These are phyloP conservation scores for Hypanus sabinus DNA, from an alignment of 2,113 vertebrate species.

Conservation along the genomic window DNA sequence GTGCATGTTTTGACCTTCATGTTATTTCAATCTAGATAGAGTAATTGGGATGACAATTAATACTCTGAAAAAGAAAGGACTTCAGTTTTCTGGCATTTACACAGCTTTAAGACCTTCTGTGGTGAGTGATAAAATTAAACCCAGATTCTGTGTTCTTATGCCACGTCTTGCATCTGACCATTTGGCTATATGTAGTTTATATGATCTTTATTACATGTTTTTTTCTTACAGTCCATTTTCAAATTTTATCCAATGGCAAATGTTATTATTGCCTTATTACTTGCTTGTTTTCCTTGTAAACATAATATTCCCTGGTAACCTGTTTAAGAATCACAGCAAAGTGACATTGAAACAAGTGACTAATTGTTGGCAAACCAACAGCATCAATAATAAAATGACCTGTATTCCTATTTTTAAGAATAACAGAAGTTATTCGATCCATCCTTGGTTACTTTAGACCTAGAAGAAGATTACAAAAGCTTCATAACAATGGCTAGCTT, in stretches of 20 bases:
- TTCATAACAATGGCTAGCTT: background rate
- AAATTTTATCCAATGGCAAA: background rate
- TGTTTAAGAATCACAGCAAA: background rate
- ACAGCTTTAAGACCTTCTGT: slow-evolving; percentile 47
- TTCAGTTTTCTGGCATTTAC: slow-evolving; percentile 49
- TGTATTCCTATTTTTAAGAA: background rate
- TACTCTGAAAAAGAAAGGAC: slow-evolving; percentile 46
- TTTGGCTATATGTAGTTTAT: background rate
- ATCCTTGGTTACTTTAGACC: background rate
- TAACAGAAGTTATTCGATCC: background rate
- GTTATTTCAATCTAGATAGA: slow-evolving; percentile 40
- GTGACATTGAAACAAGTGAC: background rate
- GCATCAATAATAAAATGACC: background rate
- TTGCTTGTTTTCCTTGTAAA: background rate
- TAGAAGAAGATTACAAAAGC: background rate
- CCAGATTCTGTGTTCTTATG: background rate
- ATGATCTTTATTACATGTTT: background rate
- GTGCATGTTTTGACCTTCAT: background rate
- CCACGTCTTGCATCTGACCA: background rate
- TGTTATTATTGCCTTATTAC: background rate
- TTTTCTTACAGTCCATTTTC: background rate
- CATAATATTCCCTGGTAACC: background rate
- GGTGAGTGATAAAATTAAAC: slow-evolving; percentile 44
- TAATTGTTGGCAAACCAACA: background rate
- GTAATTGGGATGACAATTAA: slow-evolving; percentile 48